phyloP scores from a whole-genome alignment of 2,113 vertebrate species.

The Noctilio leporinus region DNA sequence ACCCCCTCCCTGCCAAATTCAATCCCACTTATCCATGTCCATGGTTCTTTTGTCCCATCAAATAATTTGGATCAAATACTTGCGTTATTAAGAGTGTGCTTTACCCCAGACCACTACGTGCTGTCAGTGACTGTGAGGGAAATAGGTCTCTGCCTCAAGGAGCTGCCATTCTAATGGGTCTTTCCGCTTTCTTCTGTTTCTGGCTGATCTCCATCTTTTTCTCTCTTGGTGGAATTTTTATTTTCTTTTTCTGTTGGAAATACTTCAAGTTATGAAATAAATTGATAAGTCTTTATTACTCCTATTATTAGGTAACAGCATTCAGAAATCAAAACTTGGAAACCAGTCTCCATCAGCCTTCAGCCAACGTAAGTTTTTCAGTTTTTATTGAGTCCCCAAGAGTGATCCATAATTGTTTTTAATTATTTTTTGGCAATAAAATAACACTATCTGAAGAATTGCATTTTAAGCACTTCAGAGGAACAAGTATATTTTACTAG shows the following conservation, averaged over 20 bases:
- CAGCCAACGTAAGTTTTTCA: constrained; percentile 55
- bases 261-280: constrained; percentile 1
- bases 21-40: too few relatives aligned
- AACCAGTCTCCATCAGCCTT: constrained; percentile 20
- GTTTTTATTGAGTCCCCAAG: background rate
- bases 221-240: background rate
- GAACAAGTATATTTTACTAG: background rate
- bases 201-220: background rate
- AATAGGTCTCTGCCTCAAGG: background rate
- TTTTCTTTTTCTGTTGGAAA: constrained; percentile 33
- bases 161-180: background rate
- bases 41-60: too few relatives aligned
- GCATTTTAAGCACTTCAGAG: background rate
- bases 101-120: background rate
- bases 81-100: background rate
- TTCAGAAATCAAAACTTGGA: constrained; percentile 39
- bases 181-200: background rate
- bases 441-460: background rate
- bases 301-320: constrained; percentile 51
- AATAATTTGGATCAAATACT: background rate
- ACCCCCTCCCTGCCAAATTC: too few relatives aligned
- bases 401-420: background rate
- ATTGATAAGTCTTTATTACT: constrained; percentile 32
- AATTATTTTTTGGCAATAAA: background rate
- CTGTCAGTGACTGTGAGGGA: background rate